Evolutionary conservation across 2,888 invertebrate species (phyloP), one percentile per base, ranked within the genome.

Genomic region (Lamproptera curius): DNA sequence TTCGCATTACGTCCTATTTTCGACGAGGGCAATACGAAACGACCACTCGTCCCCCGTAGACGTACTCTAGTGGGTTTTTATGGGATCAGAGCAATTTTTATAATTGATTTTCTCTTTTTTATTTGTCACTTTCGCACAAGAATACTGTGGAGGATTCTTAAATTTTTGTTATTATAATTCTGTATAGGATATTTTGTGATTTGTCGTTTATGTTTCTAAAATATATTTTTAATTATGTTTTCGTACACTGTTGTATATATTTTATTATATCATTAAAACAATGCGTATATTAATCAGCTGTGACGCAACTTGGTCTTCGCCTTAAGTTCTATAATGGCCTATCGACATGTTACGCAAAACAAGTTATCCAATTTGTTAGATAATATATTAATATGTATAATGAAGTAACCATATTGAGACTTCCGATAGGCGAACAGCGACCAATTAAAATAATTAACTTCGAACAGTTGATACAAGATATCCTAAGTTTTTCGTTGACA

Each of bases 1-100:
- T 56, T 63, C 59, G 57, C 59, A 57, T 46, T 50, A 46, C 50
- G 54, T 56, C 55, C 59, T 59, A 57, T 62, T 62, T 59, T 55
- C 57, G 55, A 57, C 57, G 53, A 44, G 20, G 34, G 36, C 42
- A 37, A 42, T 42, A 42, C 41, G 17, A 48, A 20, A 47, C 46
- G 44, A 31, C 46, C 51, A 42, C 51, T 55, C 28, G 17, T 16
- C 20, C 37, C 28, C 50, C 37, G 37, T 53, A 33, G 41, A 41
- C 31, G 6, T 41, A 13, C 13, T 28, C n/a, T 9, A 10, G 8
- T 23, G 28, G 28, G n/a, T 9, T 28, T 2, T 9, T 23, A 4
- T 23, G 5, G 23, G 8, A 23, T 23, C 23, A 23, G 8, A 6
- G 8, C 23, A 6, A 8, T 23, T 23, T 23, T 23, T 4, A 23